These are phyloP conservation scores for Scrobipalpa costella DNA, from an alignment of 2,888 invertebrate species.

Conservation along the genomic window DNA sequence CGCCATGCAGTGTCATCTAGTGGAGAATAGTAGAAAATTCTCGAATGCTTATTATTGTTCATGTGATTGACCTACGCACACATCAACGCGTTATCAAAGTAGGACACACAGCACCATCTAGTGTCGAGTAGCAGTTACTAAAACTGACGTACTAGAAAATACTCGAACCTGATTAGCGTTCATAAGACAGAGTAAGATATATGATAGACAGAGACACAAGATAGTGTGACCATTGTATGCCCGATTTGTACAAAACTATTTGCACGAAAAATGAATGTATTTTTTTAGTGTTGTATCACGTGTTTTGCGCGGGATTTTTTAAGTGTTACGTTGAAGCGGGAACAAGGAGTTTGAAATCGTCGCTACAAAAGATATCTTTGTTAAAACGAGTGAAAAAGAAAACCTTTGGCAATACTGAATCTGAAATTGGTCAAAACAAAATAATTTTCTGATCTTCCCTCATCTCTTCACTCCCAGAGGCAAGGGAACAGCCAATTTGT, in stretches of 20 bases:
- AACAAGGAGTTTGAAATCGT: too few species aligned
- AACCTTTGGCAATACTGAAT: too few species aligned
- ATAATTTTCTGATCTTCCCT: too few species aligned
- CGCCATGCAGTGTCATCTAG: slow-evolving; percentile 52
- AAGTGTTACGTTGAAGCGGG: too few species aligned
- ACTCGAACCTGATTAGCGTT: too few species aligned
- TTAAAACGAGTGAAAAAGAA: too few species aligned
- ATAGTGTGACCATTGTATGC: neutral
- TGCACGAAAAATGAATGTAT: neutral
- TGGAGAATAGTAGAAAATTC: slow-evolving; percentile 44
- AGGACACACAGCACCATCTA: slow-evolving; percentile 22
- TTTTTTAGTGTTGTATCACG: neutral
- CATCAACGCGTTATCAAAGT: neutral
- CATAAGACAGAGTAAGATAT: neutral
- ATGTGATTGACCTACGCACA: neutral
- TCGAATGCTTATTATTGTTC: slow-evolving; percentile 30
- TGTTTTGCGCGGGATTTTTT: neutral
- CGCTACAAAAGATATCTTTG: too few species aligned
- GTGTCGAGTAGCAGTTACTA: slow-evolving; percentile 24
- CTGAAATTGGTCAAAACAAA: too few species aligned
- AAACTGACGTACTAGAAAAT: too few species aligned
- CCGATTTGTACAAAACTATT: neutral
- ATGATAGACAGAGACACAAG: neutral
- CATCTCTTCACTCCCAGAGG: too few species aligned
- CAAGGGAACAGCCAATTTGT: too few species aligned